These are phyloP conservation scores for Sprattus sprattus DNA, from an alignment of 2,113 vertebrate genomes.

Conservation along the genomic window DNA sequence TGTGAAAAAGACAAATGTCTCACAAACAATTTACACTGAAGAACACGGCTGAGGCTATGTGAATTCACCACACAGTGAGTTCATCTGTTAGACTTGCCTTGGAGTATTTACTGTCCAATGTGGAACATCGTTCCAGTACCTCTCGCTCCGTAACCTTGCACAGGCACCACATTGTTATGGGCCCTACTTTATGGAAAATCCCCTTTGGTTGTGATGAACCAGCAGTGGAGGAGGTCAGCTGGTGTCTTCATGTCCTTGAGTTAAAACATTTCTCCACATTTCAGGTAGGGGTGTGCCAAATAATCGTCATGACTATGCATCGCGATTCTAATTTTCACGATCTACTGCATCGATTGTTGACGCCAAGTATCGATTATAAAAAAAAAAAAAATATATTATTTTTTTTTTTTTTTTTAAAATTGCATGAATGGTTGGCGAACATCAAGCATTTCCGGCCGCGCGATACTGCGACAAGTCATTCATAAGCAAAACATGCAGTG, in stretches of 20 bases:
- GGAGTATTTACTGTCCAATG: background rate
- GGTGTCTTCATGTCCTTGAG: slow-evolving; percentile 11
- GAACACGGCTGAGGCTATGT: background rate
- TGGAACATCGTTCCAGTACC: background rate
- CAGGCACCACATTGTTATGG: background rate
- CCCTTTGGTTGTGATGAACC: background rate
- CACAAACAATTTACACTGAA: background rate
- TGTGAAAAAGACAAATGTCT: background rate
- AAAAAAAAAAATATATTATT: too few species aligned
- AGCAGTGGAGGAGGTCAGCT: background rate
- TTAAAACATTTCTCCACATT: background rate
- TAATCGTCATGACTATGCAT: too few species aligned
- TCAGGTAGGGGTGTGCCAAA: too few species aligned
- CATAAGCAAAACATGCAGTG: too few species aligned
- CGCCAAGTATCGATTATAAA: too few species aligned
- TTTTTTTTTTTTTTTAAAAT: too few species aligned
- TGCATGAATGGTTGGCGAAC: too few species aligned
- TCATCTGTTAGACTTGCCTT: background rate
- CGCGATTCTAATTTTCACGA: too few species aligned
- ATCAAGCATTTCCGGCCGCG: too few species aligned
- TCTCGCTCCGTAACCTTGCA: background rate
- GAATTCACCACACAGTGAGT: background rate
- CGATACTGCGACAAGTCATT: too few species aligned
- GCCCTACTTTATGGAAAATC: background rate
- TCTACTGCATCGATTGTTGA: too few species aligned